Evolutionary conservation across 2,797 vertebrate genomes (phyloP).

Genomic region (Triplophysa bombifrons): DNA sequence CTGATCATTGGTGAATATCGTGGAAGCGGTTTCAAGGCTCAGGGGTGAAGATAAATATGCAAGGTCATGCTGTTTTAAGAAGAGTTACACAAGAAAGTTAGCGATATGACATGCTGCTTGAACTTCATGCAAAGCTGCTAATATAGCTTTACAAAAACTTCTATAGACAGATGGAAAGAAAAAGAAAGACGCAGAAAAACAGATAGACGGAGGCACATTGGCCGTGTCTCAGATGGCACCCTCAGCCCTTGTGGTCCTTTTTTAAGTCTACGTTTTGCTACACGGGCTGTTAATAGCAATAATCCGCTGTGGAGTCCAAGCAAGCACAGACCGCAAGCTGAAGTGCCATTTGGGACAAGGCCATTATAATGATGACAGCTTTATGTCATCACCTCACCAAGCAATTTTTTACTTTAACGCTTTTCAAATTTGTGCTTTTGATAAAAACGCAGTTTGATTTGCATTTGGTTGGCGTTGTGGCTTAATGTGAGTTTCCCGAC

Average conservation of each 20-base stretch:
- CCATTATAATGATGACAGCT: slow-evolving; percentile 3
- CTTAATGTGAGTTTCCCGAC: no score
- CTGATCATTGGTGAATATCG: slow-evolving; percentile 29
- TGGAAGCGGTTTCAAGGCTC: slow-evolving; percentile 36
- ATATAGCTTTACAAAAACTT: background rate
- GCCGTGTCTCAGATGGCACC: background rate
- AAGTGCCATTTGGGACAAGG: background rate
- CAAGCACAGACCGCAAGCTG: background rate
- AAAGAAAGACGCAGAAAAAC: background rate
- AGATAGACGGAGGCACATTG: background rate
- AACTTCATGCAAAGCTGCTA: background rate
- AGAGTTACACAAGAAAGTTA: slow-evolving; percentile 9
- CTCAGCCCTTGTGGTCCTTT: background rate
- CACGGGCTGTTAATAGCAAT: slow-evolving; percentile 8
- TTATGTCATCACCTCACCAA: background rate
- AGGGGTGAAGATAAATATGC: slow-evolving; percentile 9
- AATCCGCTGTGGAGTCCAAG: background rate
- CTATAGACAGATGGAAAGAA: background rate
- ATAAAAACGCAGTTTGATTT: no score
- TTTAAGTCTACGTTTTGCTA: background rate
- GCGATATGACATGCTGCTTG: slow-evolving; percentile 18
- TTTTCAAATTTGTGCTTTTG: no score
- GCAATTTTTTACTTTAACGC: background rate
- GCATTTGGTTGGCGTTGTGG: no score
- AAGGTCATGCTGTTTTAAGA: slow-evolving; percentile 28